Conservation (phyloP, 64 coral and sea anemone species). For the Stichodactyla mertensii region DNA sequence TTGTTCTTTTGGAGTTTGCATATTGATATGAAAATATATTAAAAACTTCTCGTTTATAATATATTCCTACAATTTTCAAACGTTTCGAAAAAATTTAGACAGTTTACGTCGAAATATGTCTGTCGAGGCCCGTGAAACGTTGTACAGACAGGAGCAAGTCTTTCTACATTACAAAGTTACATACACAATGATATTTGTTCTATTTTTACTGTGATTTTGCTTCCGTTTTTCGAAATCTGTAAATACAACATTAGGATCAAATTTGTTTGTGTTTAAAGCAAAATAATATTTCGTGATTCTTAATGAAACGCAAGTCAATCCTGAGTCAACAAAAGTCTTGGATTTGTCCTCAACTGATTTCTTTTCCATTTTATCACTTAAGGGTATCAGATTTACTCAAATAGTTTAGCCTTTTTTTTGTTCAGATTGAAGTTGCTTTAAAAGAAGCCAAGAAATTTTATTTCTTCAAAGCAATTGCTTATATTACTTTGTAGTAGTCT, state of each 20-base stretch:
- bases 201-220: not conserved
- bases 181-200: not conserved
- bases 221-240: not conserved
- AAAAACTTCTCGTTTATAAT: no score
- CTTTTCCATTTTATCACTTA: not conserved
- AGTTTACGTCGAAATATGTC: not conserved
- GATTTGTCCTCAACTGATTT: not conserved
- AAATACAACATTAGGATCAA: not conserved
- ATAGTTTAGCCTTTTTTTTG: not conserved
- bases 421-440: not conserved
- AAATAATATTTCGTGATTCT: not conserved
- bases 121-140: not conserved
- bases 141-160: not conserved
- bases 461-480: not conserved
- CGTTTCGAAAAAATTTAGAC: not conserved
- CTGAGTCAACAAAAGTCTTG: constrained; percentile 1
- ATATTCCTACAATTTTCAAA: not conserved
- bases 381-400: not conserved
- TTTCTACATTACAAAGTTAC: not conserved
- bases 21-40: not conserved
- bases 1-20: not conserved
- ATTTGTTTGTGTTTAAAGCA: not conserved
- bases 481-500: not conserved
- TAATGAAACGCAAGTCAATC: not conserved
- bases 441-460: not conserved